Evolutionary conservation across 2,797 vertebrate species (phyloP).

Genomic region (Allochrocebus solatus): DNA sequence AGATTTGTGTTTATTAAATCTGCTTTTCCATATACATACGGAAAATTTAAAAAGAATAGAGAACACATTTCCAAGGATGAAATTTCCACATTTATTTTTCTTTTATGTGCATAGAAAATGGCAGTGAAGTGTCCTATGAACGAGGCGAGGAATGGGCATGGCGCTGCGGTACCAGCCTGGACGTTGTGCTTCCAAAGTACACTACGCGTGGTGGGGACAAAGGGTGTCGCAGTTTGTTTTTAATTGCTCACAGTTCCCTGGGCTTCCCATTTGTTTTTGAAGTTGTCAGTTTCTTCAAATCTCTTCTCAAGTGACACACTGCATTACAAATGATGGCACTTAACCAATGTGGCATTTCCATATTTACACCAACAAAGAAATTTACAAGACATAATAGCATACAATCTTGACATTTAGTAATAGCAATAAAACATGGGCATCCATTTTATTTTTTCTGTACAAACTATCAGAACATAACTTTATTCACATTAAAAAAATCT

Average conservation of each 20-base stretch:
- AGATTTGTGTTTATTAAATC: slow-evolving; percentile 41
- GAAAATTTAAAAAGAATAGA: slow-evolving; percentile 73
- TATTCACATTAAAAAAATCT: slow-evolving; percentile 90
- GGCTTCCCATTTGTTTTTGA: slow-evolving; percentile 74
- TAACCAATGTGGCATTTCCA: slow-evolving; percentile 91
- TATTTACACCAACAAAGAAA: slow-evolving; percentile 98
- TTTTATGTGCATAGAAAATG: slow-evolving; percentile 91
- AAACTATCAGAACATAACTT: slow-evolving; percentile 94
- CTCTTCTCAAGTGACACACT: slow-evolving; percentile 91
- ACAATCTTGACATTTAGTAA: slow-evolving; percentile 94
- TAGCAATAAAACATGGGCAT: slow-evolving; percentile 93
- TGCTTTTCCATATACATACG: slow-evolving; percentile 48
- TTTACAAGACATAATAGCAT: slow-evolving; percentile 96
- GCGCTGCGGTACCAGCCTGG: slow-evolving; percentile 76
- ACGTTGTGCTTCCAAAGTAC: slow-evolving; percentile 86
- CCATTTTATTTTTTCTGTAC: slow-evolving; percentile 94
- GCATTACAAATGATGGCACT: slow-evolving; percentile 94
- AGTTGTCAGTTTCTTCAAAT: slow-evolving; percentile 80
- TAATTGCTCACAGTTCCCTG: slow-evolving; percentile 77
- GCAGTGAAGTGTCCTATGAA: slow-evolving; percentile 89
- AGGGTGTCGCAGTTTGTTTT: slow-evolving; percentile 76
- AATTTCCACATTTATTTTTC: slow-evolving; percentile 91
- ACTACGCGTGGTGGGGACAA: slow-evolving; percentile 88
- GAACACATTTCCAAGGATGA: slow-evolving; percentile 85
- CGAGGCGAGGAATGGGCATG: slow-evolving; percentile 87